These are phyloP conservation scores for Dinocampus coccinellae DNA, from an alignment of 2,888 invertebrate genomes.

Conservation along the genomic window DNA sequence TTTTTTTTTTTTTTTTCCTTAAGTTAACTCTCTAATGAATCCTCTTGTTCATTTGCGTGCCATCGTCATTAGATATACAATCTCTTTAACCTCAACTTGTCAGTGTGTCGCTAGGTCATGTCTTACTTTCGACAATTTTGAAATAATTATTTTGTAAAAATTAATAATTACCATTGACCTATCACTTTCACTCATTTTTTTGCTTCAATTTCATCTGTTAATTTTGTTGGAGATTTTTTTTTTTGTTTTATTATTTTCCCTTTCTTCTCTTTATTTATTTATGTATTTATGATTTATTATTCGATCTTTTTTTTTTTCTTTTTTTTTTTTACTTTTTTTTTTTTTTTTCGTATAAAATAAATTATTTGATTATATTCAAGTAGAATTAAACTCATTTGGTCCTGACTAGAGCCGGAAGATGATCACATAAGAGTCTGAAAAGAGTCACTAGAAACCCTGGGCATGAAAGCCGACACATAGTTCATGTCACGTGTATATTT, in stretches of 20 bases:
- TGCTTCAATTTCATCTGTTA: neutral
- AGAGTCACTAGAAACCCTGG: neutral
- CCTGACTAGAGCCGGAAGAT: neutral
- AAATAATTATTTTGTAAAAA: neutral
- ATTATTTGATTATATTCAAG: too few species aligned
- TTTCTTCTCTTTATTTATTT: neutral
- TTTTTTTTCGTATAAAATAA: too few species aligned
- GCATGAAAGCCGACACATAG: neutral
- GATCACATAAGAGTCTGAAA: neutral
- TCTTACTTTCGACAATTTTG: neutral
- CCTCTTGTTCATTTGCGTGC: neutral
- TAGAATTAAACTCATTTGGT: too few species aligned
- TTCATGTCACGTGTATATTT: neutral
- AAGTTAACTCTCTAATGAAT: conserved; percentile 20
- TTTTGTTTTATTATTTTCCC: too few species aligned
- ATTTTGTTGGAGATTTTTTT: too few species aligned
- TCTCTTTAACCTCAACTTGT: neutral
- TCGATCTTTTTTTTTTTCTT: too few species aligned
- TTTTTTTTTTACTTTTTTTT: too few species aligned
- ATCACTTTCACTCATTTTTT: neutral
- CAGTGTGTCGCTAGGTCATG: neutral
- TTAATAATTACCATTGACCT: neutral
- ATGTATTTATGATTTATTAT: neutral
- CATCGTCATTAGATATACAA: conserved; percentile 4
- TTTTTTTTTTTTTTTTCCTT: neutral